Evolutionary conservation across 2,888 invertebrate species (phyloP), one percentile per base, ranked within the genome.

Genomic region (Chromoteleia sp.): DNA sequence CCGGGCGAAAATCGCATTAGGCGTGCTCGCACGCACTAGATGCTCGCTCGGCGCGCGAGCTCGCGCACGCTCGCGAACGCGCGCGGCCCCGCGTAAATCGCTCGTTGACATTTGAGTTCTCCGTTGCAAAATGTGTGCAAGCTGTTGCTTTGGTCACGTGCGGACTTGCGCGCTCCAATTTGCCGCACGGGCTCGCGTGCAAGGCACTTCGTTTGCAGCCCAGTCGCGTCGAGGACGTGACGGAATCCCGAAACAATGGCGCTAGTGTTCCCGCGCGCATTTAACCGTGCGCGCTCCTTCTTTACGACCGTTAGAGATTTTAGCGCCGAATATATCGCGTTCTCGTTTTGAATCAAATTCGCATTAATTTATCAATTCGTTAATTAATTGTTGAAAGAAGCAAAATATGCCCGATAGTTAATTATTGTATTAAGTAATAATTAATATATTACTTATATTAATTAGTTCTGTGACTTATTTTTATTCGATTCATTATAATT

Each of bases 81-180:
- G 41, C 21, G 17, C 6, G n/a, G n/a, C 8, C 19, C 48, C 17
- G 17, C 61, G 15, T 8, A 52, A 52, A 12, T 58, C 7, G 39
- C 58, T 58, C 58, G 25, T 21, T 41, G 58, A 41, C 58, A 41
- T 58, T 58, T 41, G 12, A 54, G 19, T 50, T 30, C 6, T 8
- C 41, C 15, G 30, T 61, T 61, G 43, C 43, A 61, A 61, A 61
- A 61, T 43, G 43, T n/a, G 59, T 43, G 30, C 10, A 68, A 68
- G 54, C 54, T 54, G 43, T 68, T 41, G 54, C 54, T 54, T 5
- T 3, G 43, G 67, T 68, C 67, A 68, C 67, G 67, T 54, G 67
- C 67, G 54, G 4, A 30, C 67, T 68, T 29, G 52, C 54, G 43
- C 52, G 41, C 39, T 67, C 41, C 41, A 50, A 63, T 63, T 63